Evolutionary conservation across 2,888 invertebrate species (phyloP).

Genomic region (Napeogenes sylphis): DNA sequence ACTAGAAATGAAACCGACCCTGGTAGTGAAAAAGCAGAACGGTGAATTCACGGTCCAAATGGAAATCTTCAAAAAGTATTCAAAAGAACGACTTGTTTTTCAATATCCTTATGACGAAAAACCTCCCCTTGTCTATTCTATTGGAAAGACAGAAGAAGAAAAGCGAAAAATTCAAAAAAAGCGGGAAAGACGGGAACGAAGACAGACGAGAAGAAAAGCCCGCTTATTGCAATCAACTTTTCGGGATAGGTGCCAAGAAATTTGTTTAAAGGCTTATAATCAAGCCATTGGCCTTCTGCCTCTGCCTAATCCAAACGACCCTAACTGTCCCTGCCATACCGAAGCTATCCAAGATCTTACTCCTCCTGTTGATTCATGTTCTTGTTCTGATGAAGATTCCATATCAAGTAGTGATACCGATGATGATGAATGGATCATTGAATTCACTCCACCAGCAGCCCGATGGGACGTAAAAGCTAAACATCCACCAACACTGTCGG

Average conservation of each 20-base stretch:
- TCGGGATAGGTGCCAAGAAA: slow-evolving; percentile 68
- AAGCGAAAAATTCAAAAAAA: slow-evolving; percentile 54
- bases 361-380: slow-evolving; percentile 63
- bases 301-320: slow-evolving; percentile 58
- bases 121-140: slow-evolving; percentile 58
- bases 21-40: slow-evolving; percentile 57
- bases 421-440: slow-evolving; percentile 67
- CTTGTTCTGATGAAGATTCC: slow-evolving; percentile 60
- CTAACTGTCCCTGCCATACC: slow-evolving; percentile 62
- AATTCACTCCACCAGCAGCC: slow-evolving; percentile 66
- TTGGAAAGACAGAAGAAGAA: slow-evolving; percentile 66
- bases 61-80: slow-evolving; percentile 71
- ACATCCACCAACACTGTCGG: slow-evolving; percentile 45
- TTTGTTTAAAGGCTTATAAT: slow-evolving; percentile 70
- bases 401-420: slow-evolving; percentile 65
- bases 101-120: slow-evolving; percentile 72
- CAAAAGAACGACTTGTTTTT: slow-evolving; percentile 58
- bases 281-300: slow-evolving; percentile 68
- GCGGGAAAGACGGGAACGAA: slow-evolving; percentile 60
- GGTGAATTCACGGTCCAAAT: slow-evolving; percentile 68
- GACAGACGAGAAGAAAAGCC: slow-evolving; percentile 64
- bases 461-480: slow-evolving; percentile 61
- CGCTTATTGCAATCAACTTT: slow-evolving; percentile 65
- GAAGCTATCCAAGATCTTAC: slow-evolving; percentile 35
- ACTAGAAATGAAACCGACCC: slow-evolving; percentile 61